Base-by-base conservation (phyloP, 92 coral and sea anemone species). In the Actinostola sp. region DNA sequence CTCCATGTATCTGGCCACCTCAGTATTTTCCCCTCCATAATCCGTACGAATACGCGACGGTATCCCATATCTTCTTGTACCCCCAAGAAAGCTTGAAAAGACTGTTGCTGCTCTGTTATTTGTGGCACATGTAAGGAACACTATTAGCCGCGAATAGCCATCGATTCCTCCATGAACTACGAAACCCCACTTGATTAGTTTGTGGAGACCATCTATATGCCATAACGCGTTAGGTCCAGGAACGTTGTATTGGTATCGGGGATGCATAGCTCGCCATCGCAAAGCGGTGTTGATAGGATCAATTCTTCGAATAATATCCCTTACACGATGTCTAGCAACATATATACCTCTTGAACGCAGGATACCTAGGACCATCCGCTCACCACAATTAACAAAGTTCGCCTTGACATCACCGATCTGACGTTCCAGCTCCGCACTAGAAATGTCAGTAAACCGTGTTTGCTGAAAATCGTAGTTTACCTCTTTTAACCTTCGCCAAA, bases 41-140 rank as follows among this genome's bases (percentile, higher is more conserved):
- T 85, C 89, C 0, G 78, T 44, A 5, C 77, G 60, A 16, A 85
- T 63, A 23, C 75, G 72, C 0, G 73, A 85, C 0, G 89, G 89
- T 16, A 79, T 44, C 11, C 89, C 85, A 41, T 85, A 67, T 19
- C 17, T 79, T 24, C n/a, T 35, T 0, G 57, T 67, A 8, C 34
- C 48, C 1, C 53, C 70, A 17, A 56, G 7, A 48, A 78, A 84
- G 25, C 54, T 12, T 0, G 2, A 8, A 8, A 77, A 24, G 1
- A 84, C 84, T 0, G 76, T 77, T 39, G 23, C 34, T 33, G 84
- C 79, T 26, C 58, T 24, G 14, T 69, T 84, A 31, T 84, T 84
- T 0, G 69, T 52, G 31, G 72, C 66, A 45, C 89, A 84, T 24
- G 48, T 56, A 4, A 82, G 23, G 20, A 29, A 82, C 14, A 25